Evolutionary conservation across 2,797 vertebrate species (phyloP).

Genomic region (Xenopus petersii): DNA sequence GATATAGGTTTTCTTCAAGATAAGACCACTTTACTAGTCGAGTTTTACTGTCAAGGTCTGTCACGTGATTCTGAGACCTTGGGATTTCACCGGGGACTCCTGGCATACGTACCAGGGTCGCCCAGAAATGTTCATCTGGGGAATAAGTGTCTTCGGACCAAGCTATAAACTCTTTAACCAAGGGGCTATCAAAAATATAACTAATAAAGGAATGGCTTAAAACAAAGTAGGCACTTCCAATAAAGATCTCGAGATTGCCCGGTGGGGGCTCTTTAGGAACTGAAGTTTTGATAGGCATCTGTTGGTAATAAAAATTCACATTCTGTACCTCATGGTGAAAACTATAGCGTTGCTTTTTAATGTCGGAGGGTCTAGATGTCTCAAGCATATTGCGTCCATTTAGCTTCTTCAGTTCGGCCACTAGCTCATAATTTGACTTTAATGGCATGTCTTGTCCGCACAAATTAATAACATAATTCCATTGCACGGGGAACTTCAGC

Average conservation of each 20-base stretch:
- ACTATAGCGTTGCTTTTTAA: conserved; percentile 79
- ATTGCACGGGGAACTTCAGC: conserved; percentile 73
- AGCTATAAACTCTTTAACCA: conserved; percentile 77
- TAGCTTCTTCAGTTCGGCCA: conserved; percentile 76
- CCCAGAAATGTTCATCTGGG: conserved; percentile 93
- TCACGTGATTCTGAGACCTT: conserved; percentile 72
- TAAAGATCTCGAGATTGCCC: conserved; percentile 79
- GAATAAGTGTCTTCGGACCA: conserved; percentile 90
- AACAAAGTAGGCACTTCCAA: conserved; percentile 90
- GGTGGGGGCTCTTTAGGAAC: conserved; percentile 73
- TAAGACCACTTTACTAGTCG: conserved; percentile 93
- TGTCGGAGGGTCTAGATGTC: conserved; percentile 72
- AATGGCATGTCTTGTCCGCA: conserved; percentile 94
- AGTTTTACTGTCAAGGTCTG: conserved; percentile 86
- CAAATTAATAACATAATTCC: conserved; percentile 89
- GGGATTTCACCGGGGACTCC: conserved; percentile 79
- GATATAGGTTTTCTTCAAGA: conserved; percentile 79
- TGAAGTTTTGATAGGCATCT: conserved; percentile 74
- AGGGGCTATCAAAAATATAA: conserved; percentile 64
- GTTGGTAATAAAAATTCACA: conserved; percentile 72
- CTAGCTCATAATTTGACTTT: conserved; percentile 80
- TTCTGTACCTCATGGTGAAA: conserved; percentile 75
- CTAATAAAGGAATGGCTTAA: conserved; percentile 75
- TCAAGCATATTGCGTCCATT: conserved; percentile 85
- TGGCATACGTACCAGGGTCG: conserved; percentile 78